phyloP scores from a whole-genome alignment of 2,888 invertebrate species.

The Eledone cirrhosa region DNA sequence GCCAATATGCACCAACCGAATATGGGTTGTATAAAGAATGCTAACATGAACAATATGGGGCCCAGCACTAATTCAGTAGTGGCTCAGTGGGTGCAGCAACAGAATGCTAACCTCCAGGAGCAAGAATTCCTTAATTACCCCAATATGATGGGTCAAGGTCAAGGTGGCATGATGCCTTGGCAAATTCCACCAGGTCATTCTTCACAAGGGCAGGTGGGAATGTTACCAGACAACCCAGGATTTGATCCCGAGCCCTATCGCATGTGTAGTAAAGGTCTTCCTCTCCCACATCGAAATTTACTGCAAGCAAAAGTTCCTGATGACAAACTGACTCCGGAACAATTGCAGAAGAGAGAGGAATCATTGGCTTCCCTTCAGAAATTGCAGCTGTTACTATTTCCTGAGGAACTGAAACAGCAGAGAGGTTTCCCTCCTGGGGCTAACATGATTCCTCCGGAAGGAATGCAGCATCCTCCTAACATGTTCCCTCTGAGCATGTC shows the following conservation, averaged over 20 bases:
- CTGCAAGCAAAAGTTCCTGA: constrained; percentile 64
- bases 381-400: constrained; percentile 92
- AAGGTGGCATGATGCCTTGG: constrained; percentile 29
- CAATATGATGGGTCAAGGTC: constrained; percentile 38
- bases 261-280: constrained; percentile 36
- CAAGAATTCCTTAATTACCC: constrained; percentile 37
- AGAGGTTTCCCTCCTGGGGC: constrained; percentile 34
- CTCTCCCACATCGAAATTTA: constrained; percentile 46
- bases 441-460: constrained; percentile 36
- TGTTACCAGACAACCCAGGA: constrained; percentile 47
- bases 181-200: constrained; percentile 24
- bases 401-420: constrained; percentile 70
- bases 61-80: constrained; percentile 52
- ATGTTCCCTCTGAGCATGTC: constrained; percentile 30
- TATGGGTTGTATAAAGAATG: constrained; percentile 39
- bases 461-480: constrained; percentile 30
- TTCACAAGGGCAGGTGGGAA: constrained; percentile 67
- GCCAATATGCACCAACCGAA: constrained; percentile 39
- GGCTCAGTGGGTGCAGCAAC: constrained; percentile 64
- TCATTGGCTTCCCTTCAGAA: constrained; percentile 89
- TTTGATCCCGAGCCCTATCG: constrained; percentile 47
- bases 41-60: constrained; percentile 30
- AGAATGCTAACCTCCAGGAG: constrained; percentile 59
- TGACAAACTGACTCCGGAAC: constrained; percentile 95
- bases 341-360: constrained; percentile 91